Percentiles rank a stretch among this genome's conserved stretches.
phyloP scores from a whole-genome alignment of 2,888 invertebrate species.

The Cephus pygmeus region DNA sequence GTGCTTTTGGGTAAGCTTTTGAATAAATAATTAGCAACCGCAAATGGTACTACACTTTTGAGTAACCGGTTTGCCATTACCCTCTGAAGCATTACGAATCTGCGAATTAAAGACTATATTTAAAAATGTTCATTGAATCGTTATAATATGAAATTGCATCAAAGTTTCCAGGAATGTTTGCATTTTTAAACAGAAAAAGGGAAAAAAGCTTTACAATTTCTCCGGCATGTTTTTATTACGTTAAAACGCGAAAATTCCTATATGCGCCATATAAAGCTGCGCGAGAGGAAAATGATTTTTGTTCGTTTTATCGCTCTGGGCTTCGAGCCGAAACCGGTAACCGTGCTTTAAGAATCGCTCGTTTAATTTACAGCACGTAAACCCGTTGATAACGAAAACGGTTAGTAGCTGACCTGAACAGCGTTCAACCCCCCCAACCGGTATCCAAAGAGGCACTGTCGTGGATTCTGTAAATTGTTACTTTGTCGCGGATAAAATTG shows the following conservation, averaged over 20 bases:
- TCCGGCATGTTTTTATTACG: background rate
- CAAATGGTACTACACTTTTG: background rate
- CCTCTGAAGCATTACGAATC: too few species aligned
- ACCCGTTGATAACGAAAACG: conserved; percentile 45
- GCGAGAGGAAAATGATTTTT: background rate
- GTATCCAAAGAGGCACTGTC: background rate
- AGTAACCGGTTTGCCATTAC: background rate
- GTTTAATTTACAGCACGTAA: conserved; percentile 46
- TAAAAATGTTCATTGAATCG: too few species aligned
- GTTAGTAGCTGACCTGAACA: conserved; percentile 49
- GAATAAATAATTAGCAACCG: background rate
- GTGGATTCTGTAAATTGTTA: conserved; percentile 41
- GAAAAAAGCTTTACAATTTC: background rate
- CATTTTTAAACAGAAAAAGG: background rate
- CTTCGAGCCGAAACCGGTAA: background rate
- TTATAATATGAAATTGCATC: too few species aligned
- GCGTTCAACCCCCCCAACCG: conserved; percentile 19
- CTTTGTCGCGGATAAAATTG: conserved; percentile 46
- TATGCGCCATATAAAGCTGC: background rate
- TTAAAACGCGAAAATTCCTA: background rate
- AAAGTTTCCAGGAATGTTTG: too few species aligned
- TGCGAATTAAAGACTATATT: too few species aligned
- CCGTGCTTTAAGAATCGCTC: conserved; percentile 22
- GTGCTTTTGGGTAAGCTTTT: background rate
- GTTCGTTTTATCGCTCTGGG: background rate